Percentiles rank a stretch among this genome's conserved stretches.
Conservation (phyloP, 2,797 vertebrate genomes). For the Argentina silus region DNA sequence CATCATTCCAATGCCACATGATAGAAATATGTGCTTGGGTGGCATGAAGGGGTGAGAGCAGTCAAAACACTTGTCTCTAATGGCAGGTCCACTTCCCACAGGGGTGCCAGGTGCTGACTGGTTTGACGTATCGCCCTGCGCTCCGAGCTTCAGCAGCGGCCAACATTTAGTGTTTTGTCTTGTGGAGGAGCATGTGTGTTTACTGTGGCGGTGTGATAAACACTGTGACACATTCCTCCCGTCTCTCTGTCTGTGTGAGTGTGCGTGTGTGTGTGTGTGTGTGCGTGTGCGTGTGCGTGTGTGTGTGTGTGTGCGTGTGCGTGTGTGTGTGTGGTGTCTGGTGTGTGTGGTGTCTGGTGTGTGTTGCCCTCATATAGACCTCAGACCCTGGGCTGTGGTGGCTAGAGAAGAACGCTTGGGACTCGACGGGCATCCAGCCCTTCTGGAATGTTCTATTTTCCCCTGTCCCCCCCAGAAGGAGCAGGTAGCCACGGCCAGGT, state of each 20-base stretch:
- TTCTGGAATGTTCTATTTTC: constrained; percentile 44
- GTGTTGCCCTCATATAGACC: constrained; percentile 43
- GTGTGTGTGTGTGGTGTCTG: constrained; percentile 14
- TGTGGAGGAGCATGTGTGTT: constrained; percentile 15
- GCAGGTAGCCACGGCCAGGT: constrained; percentile 50
- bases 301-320: not conserved
- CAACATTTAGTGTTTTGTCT: not conserved
- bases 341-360: constrained; percentile 42
- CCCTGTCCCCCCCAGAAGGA: constrained; percentile 17
- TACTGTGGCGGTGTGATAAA: constrained; percentile 59
- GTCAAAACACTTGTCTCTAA: constrained; percentile 14
- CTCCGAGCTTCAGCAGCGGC: not conserved
- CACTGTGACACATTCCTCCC: constrained; percentile 34
- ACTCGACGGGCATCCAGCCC: constrained; percentile 24
- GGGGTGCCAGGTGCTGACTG: constrained; percentile 14
- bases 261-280: constrained; percentile 2
- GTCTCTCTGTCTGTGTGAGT: not conserved
- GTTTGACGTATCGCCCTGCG: constrained; percentile 8
- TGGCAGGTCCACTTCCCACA: constrained; percentile 13
- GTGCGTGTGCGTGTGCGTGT: constrained; percentile 21
- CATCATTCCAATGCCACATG: not conserved
- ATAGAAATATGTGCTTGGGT: constrained; percentile 15
- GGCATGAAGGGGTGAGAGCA: not conserved
- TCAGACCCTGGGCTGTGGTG: not conserved
- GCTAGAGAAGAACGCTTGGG: not conserved